These are phyloP conservation scores for Palloptera scutellata DNA, from an alignment of 2,888 invertebrate species.

Conservation along the genomic window DNA sequence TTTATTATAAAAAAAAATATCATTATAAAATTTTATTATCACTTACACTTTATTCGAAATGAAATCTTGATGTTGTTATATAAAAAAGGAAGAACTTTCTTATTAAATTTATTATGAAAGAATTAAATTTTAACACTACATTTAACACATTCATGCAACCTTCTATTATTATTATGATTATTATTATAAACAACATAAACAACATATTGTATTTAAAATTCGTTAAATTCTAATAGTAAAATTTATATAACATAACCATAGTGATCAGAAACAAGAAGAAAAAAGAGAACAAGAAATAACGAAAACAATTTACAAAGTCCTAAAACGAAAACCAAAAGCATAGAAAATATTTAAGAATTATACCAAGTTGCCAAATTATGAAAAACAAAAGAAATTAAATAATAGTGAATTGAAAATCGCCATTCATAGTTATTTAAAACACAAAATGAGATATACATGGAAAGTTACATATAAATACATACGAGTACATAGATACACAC, in stretches of 20 bases:
- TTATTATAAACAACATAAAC: no score
- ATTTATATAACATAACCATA: conserved; percentile 17
- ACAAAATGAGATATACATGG: conserved; percentile 6
- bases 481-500: background rate
- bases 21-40: background rate
- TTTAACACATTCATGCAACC: background rate
- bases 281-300: conserved; percentile 13
- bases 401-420: conserved; percentile 8
- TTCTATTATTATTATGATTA: no score
- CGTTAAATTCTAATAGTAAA: conserved; percentile 2
- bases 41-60: conserved; percentile 4
- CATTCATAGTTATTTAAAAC: conserved; percentile 11
- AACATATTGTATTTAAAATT: no score
- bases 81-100: background rate
- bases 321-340: background rate
- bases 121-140: background rate
- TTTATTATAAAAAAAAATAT: background rate
- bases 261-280: no score
- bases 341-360: background rate
- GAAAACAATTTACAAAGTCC: conserved; percentile 8
- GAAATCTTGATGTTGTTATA: conserved; percentile 40
- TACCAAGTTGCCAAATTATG: conserved; percentile 3
- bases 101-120: background rate
- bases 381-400: background rate
- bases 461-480: conserved; percentile 4